Evolutionary conservation across 1,140 invertebrate genomes (phyloP), one percentile per base, ranked within the genome.

Genomic region (Arion vulgaris): DNA sequence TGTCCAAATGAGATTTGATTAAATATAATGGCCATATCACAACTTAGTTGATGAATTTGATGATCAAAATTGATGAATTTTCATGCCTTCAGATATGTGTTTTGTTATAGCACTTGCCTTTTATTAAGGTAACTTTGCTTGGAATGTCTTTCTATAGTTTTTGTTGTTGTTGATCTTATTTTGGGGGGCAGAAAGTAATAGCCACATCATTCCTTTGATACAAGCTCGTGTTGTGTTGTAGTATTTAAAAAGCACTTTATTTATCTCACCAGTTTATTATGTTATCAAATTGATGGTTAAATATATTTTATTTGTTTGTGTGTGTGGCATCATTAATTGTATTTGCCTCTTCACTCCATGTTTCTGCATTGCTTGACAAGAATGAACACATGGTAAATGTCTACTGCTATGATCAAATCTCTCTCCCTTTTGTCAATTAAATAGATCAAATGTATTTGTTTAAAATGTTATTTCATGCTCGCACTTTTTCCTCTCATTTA

Each of bases 121-220:
- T 66, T 36, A 38, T 75, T 7, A 73, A 73, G n/a, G 39, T 38
- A 32, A 77, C 62, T 66, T 78, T 78, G 76, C 76, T 78, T 78
- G 76, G n/a, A 78, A 66, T 78, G 76, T 78, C 76, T 78, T 78
- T 78, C 76, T 66, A 32, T 78, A 13, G 15, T 62, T 78, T 73
- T 78, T 68, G 62, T 78, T 57, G 15, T 62, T 78, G 39, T 78
- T 68, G 62, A 66, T 57, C n/a, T 66, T 68, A 2, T 32, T 39
- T 78, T 66, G 7, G 15, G 36, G 36, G 32, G 15, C 15, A 11
- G 7, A 26, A 41, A 36, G 39, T 39, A 68, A n/a, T 28, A 1
- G 32, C 53, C 26, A 62, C 76, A 57, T 57, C 76, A 78, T 78
- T 78, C 76, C 76, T 38, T 66, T 34, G 39, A 41, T 32, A 23